phyloP scores from a whole-genome alignment of 2,888 invertebrate species.

The Fragum sueziense region DNA sequence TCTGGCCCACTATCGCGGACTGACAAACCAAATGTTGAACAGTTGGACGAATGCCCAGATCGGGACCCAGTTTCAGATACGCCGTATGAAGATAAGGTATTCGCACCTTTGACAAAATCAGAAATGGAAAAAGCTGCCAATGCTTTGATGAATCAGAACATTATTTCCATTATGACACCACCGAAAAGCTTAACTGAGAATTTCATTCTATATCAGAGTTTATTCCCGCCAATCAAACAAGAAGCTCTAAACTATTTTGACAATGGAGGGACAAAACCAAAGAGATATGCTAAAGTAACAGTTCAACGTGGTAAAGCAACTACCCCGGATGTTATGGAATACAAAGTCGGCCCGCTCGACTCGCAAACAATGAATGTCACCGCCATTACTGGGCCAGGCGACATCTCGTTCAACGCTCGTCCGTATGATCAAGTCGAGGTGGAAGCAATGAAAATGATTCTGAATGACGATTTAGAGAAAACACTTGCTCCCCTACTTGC shows the following conservation, averaged over 20 bases:
- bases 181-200: conserved; percentile 51
- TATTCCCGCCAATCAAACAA: conserved; percentile 59
- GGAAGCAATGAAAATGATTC: conserved; percentile 44
- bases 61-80: conserved; percentile 39
- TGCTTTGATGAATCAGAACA: conserved; percentile 31
- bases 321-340: conserved; percentile 64
- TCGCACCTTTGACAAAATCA: conserved; percentile 52
- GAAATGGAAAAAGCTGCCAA: conserved; percentile 60
- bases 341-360: conserved; percentile 65
- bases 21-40: neutral
- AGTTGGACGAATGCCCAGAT: conserved; percentile 28
- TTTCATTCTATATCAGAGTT: conserved; percentile 59
- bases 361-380: conserved; percentile 24
- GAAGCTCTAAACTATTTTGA: conserved; percentile 60
- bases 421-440: conserved; percentile 63
- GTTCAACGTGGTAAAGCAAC: conserved; percentile 57
- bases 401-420: conserved; percentile 63
- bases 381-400: conserved; percentile 45
- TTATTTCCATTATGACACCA: conserved; percentile 41
- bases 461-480: conserved; percentile 42
- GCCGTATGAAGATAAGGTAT: conserved; percentile 50
- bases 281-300: conserved; percentile 60
- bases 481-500: conserved; percentile 48
- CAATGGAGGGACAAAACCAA: conserved; percentile 55
- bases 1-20: neutral